Percentiles rank a stretch among this genome's conserved stretches.
Conservation (phyloP, 2,888 invertebrate genomes). For the Agrotis puta region DNA sequence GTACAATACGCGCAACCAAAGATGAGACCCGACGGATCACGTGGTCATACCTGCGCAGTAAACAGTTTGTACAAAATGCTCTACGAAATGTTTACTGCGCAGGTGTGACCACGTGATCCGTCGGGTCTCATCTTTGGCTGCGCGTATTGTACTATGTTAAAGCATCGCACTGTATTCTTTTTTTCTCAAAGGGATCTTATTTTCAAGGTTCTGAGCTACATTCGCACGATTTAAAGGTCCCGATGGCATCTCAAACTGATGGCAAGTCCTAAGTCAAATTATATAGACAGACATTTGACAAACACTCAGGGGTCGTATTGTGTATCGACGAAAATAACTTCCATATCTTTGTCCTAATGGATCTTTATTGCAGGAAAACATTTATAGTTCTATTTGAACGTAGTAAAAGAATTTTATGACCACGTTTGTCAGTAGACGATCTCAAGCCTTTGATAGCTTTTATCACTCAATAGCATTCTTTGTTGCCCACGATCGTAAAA, state of each 20-base stretch:
- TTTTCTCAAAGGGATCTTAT: slow-evolving; percentile 8
- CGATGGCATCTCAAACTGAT: slow-evolving; percentile 8
- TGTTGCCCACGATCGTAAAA: slow-evolving; percentile 3
- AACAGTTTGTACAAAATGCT: no score
- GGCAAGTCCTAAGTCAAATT: not conserved
- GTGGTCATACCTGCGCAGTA: no score
- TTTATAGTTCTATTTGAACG: slow-evolving; percentile 36
- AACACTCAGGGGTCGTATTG: not conserved
- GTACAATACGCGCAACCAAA: no score
- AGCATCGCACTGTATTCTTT: not conserved
- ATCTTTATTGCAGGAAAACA: slow-evolving; percentile 25
- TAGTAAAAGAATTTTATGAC: slow-evolving; percentile 31
- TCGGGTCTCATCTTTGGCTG: no score
- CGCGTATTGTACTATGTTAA: no score
- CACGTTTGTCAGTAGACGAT: slow-evolving; percentile 19
- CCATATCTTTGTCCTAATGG: slow-evolving; percentile 19
- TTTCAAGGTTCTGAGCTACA: slow-evolving; percentile 4
- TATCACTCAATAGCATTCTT: slow-evolving; percentile 6
- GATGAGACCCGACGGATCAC: no score
- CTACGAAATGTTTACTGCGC: no score
- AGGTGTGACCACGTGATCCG: no score
- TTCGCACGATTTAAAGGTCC: slow-evolving; percentile 7
- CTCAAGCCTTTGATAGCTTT: slow-evolving; percentile 23
- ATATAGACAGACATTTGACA: slow-evolving; percentile 1
- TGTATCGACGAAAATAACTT: slow-evolving; percentile 11